A percentile compares a stretch with the other conserved stretches of the same genome.
phyloP scores from a whole-genome alignment of 2,113 vertebrate genomes.

The Oenanthe oenanthe region DNA sequence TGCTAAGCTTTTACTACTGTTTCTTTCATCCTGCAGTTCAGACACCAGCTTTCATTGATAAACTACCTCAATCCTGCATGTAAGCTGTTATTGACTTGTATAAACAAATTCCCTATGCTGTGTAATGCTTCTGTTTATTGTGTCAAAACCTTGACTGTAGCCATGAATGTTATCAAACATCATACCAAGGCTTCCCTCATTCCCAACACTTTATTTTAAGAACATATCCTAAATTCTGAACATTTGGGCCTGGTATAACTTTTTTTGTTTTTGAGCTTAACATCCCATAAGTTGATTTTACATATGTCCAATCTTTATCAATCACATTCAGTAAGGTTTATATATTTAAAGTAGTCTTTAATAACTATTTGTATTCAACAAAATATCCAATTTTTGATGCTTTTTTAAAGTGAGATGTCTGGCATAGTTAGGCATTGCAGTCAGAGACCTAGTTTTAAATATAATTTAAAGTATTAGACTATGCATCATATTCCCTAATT shows the following conservation, averaged over 20 bases:
- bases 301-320: neutral
- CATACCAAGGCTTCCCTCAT: neutral
- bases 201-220: neutral
- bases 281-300: neutral
- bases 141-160: neutral
- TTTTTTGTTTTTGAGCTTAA: neutral
- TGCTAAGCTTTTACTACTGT: neutral
- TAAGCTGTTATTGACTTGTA: neutral
- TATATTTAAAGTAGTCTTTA: neutral
- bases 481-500: neutral
- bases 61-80: neutral
- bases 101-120: neutral
- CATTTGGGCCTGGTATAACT: neutral
- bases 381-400: accelerated
- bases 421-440: neutral
- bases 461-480: neutral
- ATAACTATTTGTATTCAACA: neutral
- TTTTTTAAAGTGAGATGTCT: neutral
- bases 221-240: neutral
- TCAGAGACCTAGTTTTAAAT: neutral
- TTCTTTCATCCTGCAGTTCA: neutral
- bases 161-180: neutral
- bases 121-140: neutral
- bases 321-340: neutral
- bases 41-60: neutral